Evolutionary conservation across 2,113 vertebrate species (phyloP), one percentile per base, ranked within the genome.

Genomic region (Pterocles gutturalis): DNA sequence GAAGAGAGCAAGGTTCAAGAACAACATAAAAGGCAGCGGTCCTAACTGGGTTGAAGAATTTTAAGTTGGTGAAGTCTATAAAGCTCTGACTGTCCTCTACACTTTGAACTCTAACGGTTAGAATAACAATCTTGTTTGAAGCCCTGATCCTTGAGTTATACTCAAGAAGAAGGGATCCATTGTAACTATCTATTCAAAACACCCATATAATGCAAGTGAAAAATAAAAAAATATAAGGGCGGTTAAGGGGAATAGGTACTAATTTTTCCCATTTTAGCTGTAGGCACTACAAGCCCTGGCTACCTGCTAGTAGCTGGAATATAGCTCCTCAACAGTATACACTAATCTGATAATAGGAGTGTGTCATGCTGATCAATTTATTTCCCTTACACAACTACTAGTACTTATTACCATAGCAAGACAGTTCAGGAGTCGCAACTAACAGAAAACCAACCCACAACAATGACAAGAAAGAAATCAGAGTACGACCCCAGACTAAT

Each of bases 101-200:
- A 66, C 46, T 96, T 84, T 53, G 45, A 95, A 84, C 53, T 93
- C 64, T 71, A 89, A 96, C 90, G 80, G 83, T 90, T 88, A 95
- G 64, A 94, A 53, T 25, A 94, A 96, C 64, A 88, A 73, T 18
- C 72, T 90, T 66, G 31, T 76, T 46, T 57, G 43, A 93, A 88
- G 67, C 76, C 48, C 26, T 57, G 20, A 83, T 62, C 80, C 38
- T 80, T 55, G 28, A 93, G 65, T 65, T 83, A 86, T 36, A 86
- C 5, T 92, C 54, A 90, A 86, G 83, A 90, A 69, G 53, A 95
- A 94, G 60, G 49, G 34, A 90, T 53, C 34, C 55, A 94, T 83
- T 94, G 55, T 95, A 91, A 90, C 22, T 19, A 14, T 38, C 75
- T 65, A 49, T 51, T 75, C 76, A 86, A 83, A 96, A 69, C 38